These are phyloP conservation scores for Chlorops oryzae DNA, from an alignment of 1,140 invertebrate genomes.

Conservation along the genomic window DNA sequence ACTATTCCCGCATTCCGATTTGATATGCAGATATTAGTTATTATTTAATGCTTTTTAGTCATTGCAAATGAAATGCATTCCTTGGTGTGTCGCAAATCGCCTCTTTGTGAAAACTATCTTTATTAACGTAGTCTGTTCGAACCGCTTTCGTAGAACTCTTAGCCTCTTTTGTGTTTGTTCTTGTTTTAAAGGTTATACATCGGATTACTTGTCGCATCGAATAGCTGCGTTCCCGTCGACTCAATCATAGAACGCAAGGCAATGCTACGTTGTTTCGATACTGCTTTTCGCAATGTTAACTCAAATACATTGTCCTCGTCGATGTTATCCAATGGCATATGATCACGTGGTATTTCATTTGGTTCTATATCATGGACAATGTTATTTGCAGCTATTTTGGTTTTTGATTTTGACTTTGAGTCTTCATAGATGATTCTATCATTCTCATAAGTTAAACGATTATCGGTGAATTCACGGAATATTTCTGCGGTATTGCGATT, in stretches of 20 bases:
- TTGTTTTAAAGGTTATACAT: conserved; percentile 36
- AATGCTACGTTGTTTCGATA: conserved; percentile 43
- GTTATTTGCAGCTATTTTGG: conserved; percentile 11
- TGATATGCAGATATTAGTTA: too few species aligned
- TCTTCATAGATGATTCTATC: conserved; percentile 30
- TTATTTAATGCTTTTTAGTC: too few species aligned
- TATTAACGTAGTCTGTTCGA: too few species aligned
- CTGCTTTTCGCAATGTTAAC: conserved; percentile 37
- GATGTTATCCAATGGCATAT: conserved; percentile 43
- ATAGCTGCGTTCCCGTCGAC: conserved; percentile 43
- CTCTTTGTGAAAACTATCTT: too few species aligned
- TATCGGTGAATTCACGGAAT: conserved; percentile 38
- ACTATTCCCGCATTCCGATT: too few species aligned
- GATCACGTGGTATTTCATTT: conserved; percentile 16
- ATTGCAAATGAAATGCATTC: too few species aligned
- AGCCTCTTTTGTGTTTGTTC: neutral
- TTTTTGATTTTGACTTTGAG: neutral
- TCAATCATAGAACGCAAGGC: conserved; percentile 43
- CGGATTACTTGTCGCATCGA: conserved; percentile 43
- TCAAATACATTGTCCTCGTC: conserved; percentile 45
- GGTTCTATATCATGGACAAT: neutral
- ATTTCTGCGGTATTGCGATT: conserved; percentile 35
- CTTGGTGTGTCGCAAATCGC: too few species aligned
- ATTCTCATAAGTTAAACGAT: conserved; percentile 32
- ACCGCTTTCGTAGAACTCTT: too few species aligned